Conservation (phyloP, 2,888 invertebrate species). For the Hypercompe scribonia region DNA sequence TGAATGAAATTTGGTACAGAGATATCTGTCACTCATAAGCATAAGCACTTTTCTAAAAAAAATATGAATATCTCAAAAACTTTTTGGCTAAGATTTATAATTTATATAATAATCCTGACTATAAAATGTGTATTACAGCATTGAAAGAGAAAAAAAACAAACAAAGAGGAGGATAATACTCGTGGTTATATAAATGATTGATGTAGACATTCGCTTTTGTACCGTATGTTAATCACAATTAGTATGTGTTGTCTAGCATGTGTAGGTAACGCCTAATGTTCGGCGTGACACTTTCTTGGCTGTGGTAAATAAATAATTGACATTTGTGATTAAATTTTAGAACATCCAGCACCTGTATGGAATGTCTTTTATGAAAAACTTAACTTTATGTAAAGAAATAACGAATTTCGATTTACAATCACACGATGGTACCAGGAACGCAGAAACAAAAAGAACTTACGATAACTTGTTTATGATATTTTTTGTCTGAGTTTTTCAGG, state of each 20-base stretch:
- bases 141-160: neutral
- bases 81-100: neutral
- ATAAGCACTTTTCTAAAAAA: too few species aligned
- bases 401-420: neutral
- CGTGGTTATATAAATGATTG: neutral
- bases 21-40: neutral
- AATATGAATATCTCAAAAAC: too few species aligned
- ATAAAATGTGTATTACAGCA: neutral
- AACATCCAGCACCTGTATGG: neutral
- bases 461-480: neutral
- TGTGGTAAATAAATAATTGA: neutral
- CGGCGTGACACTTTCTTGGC: neutral
- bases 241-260: neutral
- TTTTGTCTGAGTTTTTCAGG: neutral
- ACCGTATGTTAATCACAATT: neutral
- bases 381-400: neutral
- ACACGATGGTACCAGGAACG: neutral
- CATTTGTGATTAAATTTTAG: conserved; percentile 2
- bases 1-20: neutral
- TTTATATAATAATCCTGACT: neutral
- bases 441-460: neutral
- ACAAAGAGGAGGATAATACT: neutral
- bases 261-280: neutral
- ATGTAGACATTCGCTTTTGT: neutral
- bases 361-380: neutral